A percentile compares a stretch with the other conserved stretches of the same genome.
These are phyloP conservation scores for Porites evermanni DNA, from an alignment of 92 coral and sea anemone species.

Conservation along the genomic window DNA sequence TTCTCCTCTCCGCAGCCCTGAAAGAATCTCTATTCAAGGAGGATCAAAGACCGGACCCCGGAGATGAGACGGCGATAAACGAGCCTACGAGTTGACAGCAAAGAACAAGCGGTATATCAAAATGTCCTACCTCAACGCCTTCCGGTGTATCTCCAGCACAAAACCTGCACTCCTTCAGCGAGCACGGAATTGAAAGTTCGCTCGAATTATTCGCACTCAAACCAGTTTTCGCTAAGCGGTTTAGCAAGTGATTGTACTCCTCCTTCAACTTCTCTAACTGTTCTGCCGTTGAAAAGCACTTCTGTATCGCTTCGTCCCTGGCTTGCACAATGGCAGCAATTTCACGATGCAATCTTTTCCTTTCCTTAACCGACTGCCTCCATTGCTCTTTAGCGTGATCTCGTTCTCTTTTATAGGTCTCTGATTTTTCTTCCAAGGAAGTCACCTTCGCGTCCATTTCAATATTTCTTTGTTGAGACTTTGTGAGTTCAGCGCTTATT, in stretches of 20 bases:
- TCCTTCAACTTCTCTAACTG: slow-evolving; percentile 90
- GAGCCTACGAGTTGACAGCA: neutral
- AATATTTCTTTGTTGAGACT: slow-evolving; percentile 83
- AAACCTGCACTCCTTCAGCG: slow-evolving; percentile 87
- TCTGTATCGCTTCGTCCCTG: slow-evolving; percentile 95
- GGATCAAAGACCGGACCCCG: too few relatives aligned
- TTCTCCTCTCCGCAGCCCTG: too few relatives aligned
- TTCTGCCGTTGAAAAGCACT: slow-evolving; percentile 93
- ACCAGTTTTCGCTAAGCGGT: slow-evolving; percentile 85
- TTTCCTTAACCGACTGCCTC: slow-evolving; percentile 93
- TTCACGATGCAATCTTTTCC: slow-evolving; percentile 88
- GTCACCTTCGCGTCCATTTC: slow-evolving; percentile 86
- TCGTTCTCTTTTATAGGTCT: slow-evolving; percentile 76
- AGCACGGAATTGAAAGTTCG: slow-evolving; percentile 86
- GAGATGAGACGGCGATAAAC: too few relatives aligned
- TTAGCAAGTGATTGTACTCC: slow-evolving; percentile 82
- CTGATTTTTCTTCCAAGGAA: slow-evolving; percentile 77
- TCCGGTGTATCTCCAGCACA: slow-evolving; percentile 76
- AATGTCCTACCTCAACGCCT: slow-evolving; percentile 63
- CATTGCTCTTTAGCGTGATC: slow-evolving; percentile 97
- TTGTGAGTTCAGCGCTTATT: slow-evolving; percentile 80
- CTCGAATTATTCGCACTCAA: slow-evolving; percentile 69
- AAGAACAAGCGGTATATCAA: neutral
- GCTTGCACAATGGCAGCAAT: slow-evolving; percentile 85
- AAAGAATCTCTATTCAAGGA: too few relatives aligned